phyloP scores from a whole-genome alignment of 2,888 invertebrate genomes.

The Spodoptera picta region DNA sequence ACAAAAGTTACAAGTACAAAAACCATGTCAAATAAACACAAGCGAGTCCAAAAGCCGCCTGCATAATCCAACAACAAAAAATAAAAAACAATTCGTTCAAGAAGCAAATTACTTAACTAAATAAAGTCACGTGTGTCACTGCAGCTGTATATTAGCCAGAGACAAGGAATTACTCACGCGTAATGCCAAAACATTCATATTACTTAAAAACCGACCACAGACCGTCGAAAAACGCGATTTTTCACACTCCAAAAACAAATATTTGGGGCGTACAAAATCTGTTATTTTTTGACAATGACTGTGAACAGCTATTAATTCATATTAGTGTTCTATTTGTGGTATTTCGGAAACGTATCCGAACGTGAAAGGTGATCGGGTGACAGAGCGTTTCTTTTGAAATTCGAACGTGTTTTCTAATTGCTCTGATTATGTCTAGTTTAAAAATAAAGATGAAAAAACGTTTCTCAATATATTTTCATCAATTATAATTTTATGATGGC shows the following conservation, averaged over 20 bases:
- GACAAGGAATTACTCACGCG: constrained; percentile 75
- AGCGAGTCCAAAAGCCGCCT: constrained; percentile 18
- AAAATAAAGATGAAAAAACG: constrained; percentile 5
- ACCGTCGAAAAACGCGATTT: constrained; percentile 83
- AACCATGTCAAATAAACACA: constrained; percentile 7
- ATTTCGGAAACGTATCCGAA: constrained; percentile 55
- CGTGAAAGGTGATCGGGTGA: constrained; percentile 56
- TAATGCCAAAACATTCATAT: constrained; percentile 85
- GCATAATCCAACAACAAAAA: constrained; percentile 29
- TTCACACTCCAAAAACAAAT: constrained; percentile 86
- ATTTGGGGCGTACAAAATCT: constrained; percentile 75
- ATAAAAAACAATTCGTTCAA: constrained; percentile 67
- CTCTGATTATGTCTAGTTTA: constrained; percentile 29
- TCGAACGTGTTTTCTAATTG: constrained; percentile 68
- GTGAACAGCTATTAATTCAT: constrained; percentile 78
- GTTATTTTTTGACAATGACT: constrained; percentile 68
- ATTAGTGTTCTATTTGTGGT: constrained; percentile 72
- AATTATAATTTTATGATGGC: constrained; percentile 27
- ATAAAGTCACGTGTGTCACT: constrained; percentile 72
- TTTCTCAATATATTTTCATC: constrained; percentile 13
- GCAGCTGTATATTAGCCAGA: constrained; percentile 74
- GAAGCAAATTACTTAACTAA: constrained; percentile 73
- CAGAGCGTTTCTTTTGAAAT: constrained; percentile 72
- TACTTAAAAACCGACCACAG: constrained; percentile 83
- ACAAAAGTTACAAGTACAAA: not conserved